Evolutionary conservation across 2,113 vertebrate genomes (phyloP).

Genomic region (Syrrhaptes paradoxus): DNA sequence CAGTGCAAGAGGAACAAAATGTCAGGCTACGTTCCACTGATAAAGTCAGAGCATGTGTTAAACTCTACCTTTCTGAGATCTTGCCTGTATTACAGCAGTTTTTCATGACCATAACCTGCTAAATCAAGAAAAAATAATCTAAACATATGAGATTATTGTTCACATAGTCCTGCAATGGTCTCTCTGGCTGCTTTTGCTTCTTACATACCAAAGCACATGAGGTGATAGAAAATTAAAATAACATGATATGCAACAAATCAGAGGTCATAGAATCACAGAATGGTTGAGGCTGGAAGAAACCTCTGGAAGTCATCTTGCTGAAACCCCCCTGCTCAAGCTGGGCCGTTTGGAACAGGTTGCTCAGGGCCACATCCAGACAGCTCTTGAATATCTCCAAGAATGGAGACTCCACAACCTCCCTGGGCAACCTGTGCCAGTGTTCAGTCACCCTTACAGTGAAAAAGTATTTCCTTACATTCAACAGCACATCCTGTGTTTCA

Average conservation of each 20-base stretch:
- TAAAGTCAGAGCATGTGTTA: neutral
- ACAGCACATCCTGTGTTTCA: neutral
- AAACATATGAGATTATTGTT: neutral
- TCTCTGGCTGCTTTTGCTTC: neutral
- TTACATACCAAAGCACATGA: neutral
- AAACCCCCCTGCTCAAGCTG: neutral
- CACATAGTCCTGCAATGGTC: neutral
- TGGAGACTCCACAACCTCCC: neutral
- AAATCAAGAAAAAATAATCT: neutral
- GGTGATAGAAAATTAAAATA: neutral
- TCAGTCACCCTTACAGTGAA: neutral
- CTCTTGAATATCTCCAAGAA: neutral
- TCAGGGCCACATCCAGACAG: neutral
- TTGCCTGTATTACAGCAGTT: neutral
- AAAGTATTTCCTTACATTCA: neutral
- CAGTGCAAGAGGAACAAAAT: slow-evolving; percentile 18
- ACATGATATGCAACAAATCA: neutral
- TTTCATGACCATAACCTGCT: neutral
- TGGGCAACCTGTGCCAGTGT: neutral
- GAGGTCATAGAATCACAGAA: neutral
- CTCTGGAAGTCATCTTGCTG: neutral
- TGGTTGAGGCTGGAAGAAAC: neutral
- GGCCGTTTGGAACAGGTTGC: neutral
- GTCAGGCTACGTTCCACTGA: neutral
- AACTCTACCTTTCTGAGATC: neutral